Evolutionary conservation across 1,140 invertebrate species (phyloP).

Genomic region (Cepaea nemoralis): DNA sequence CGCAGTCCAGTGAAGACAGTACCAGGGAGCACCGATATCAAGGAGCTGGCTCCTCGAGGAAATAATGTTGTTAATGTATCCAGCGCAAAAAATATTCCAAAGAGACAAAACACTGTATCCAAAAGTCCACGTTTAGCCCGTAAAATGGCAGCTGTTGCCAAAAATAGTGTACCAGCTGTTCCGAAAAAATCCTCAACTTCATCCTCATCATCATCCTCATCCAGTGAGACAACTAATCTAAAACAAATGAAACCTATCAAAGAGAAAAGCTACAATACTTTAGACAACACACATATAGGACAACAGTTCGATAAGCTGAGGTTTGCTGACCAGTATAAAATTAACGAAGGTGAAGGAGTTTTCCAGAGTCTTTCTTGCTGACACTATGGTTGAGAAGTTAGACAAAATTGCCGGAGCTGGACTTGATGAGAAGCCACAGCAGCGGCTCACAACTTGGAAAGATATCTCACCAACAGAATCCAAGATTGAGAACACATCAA

Average conservation of each 20-base stretch:
- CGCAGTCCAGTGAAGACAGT: conserved; percentile 42
- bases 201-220: conserved; percentile 30
- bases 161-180: conserved; percentile 15
- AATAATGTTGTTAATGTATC: not conserved
- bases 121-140: conserved; percentile 32
- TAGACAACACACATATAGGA: too few relatives aligned
- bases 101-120: conserved; percentile 26
- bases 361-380: not conserved
- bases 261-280: not conserved
- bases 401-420: not conserved
- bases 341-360: conserved; percentile 1
- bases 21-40: conserved; percentile 3
- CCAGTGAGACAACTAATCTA: conserved; percentile 7
- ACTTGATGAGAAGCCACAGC: not conserved
- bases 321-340: conserved; percentile 27
- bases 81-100: conserved; percentile 9
- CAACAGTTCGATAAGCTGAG: conserved; percentile 30
- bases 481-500: conserved; percentile 36
- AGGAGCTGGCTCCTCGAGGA: not conserved
- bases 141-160: conserved; percentile 21
- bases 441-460: conserved; percentile 52
- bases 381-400: not conserved
- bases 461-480: conserved; percentile 54
- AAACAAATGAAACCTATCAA: not conserved
- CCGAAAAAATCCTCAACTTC: conserved; percentile 4